Conservation (phyloP, 2,113 vertebrate genomes). For the Lota lota region DNA sequence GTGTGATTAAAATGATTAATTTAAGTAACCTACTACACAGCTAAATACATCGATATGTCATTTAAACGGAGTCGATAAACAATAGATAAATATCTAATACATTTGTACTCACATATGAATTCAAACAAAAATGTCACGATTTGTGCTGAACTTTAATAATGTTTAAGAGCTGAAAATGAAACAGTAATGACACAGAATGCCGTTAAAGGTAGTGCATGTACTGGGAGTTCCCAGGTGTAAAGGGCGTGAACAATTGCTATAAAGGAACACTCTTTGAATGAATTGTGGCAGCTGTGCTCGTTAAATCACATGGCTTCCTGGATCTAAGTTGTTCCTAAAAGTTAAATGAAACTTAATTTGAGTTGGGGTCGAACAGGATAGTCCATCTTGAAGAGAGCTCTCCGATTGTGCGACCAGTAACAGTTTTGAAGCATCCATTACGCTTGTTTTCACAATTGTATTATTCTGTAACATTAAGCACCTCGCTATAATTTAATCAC, state of each 20-base stretch:
- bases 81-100: no score
- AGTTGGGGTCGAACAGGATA: constrained; percentile 74
- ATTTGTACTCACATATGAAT: no score
- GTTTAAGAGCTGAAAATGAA: not conserved
- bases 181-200: not conserved
- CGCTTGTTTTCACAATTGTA: not conserved
- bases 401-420: constrained; percentile 60
- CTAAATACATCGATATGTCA: no score
- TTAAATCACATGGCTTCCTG: constrained; percentile 47
- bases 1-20: no score
- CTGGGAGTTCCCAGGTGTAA: not conserved
- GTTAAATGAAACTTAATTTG: constrained; percentile 75
- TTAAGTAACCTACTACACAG: no score
- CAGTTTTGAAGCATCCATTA: constrained; percentile 20
- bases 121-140: no score
- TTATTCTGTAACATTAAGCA: constrained; percentile 39
- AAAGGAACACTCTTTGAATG: rapidly evolving
- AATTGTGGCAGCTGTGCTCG: constrained; percentile 22
- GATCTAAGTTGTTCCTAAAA: constrained; percentile 54
- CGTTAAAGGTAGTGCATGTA: not conserved
- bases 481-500: no score
- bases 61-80: no score
- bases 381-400: constrained; percentile 73
- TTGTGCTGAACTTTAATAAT: no score
- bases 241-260: not conserved